Percentiles rank a stretch among this genome's conserved stretches.
Evolutionary conservation across 2,797 vertebrate genomes (phyloP).

Genomic region (Enteromius viviparus): DNA sequence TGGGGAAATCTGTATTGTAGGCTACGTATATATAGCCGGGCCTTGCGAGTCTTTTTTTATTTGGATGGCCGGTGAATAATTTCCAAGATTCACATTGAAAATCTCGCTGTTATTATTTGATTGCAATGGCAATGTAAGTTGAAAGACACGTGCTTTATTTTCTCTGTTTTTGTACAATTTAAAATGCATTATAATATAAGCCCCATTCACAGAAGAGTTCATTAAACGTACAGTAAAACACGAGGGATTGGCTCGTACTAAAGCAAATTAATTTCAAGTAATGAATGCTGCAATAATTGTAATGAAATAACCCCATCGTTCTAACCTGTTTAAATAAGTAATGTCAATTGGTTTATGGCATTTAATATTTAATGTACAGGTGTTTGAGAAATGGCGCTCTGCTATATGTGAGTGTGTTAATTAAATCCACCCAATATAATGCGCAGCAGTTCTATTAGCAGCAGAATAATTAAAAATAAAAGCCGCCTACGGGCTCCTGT

Average conservation of each 20-base stretch:
- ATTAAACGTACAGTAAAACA: constrained; percentile 28
- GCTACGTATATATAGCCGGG: neutral
- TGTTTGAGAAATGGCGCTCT: constrained; percentile 17
- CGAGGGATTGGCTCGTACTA: neutral
- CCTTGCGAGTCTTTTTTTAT: neutral
- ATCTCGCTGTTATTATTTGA: neutral
- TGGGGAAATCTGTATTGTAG: neutral
- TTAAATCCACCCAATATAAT: constrained; percentile 83
- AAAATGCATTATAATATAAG: constrained; percentile 4
- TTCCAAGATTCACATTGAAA: neutral
- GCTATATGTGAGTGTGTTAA: constrained; percentile 70
- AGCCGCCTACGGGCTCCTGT: constrained; percentile 82
- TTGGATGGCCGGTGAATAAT: neutral
- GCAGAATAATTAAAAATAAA: constrained; percentile 92
- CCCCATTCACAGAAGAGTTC: neutral
- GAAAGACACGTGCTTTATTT: neutral
- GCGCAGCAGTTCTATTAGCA: constrained; percentile 84
- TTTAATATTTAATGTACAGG: constrained; percentile 84
- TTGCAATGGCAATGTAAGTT: neutral
- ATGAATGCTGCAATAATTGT: constrained; percentile 38
- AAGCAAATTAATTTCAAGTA: constrained; percentile 30
- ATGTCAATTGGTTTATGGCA: constrained; percentile 74
- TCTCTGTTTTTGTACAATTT: constrained; percentile 1
- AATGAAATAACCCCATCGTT: constrained; percentile 16
- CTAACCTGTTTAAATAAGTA: constrained; percentile 48